These are phyloP conservation scores for Yoshiicerus persimilis DNA, from an alignment of 1,140 invertebrate species.

Conservation along the genomic window DNA sequence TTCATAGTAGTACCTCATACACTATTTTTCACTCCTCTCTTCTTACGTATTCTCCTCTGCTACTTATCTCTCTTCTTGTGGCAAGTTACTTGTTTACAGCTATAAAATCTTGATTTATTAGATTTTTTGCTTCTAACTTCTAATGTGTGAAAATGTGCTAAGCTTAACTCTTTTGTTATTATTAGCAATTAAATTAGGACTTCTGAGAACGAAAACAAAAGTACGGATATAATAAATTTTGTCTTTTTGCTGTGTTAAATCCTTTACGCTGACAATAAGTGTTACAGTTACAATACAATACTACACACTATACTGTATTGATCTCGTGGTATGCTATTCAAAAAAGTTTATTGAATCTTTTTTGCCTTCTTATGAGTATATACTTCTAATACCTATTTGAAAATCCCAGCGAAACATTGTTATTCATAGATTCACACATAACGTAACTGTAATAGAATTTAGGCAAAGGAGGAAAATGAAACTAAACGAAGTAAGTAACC, in stretches of 20 bases:
- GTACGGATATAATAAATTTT: too few relatives aligned
- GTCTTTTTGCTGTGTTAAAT: too few relatives aligned
- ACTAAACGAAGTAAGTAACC: neutral
- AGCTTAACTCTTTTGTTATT: neutral
- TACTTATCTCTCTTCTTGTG: neutral
- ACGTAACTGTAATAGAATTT: neutral
- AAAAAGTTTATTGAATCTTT: too few relatives aligned
- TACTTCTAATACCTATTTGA: too few relatives aligned
- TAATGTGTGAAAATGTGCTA: neutral
- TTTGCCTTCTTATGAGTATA: too few relatives aligned
- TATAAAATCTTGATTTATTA: neutral
- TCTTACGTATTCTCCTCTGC: neutral
- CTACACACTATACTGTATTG: too few relatives aligned
- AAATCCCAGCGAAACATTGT: neutral
- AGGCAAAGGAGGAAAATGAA: neutral
- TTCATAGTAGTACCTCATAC: neutral
- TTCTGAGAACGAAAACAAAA: neutral
- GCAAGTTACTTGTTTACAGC: neutral
- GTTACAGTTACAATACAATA: too few relatives aligned
- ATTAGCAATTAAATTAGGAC: neutral
- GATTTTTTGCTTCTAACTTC: neutral
- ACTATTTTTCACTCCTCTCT: neutral
- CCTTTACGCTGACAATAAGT: too few relatives aligned
- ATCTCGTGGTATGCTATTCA: too few relatives aligned
- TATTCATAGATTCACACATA: neutral